Conservation (phyloP, 2,888 invertebrate species). For the Bellardia bayeri region DNA sequence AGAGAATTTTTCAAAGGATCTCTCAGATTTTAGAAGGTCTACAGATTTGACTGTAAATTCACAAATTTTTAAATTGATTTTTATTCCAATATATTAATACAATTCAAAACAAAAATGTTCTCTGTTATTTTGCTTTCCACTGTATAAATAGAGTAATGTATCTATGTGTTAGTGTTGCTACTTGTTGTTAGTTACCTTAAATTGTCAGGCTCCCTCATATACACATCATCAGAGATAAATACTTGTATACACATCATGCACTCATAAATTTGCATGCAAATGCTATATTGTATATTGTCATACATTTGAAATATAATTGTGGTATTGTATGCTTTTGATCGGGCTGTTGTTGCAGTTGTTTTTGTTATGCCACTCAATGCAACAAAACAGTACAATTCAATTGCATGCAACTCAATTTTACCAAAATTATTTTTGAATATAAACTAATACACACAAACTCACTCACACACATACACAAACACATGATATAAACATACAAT, state of each 20-base stretch:
- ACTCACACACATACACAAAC: not conserved
- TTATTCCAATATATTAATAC: too few relatives aligned
- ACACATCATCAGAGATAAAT: constrained; percentile 28
- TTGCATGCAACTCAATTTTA: constrained; percentile 66
- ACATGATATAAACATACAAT: constrained; percentile 4
- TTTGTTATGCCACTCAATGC: constrained; percentile 37
- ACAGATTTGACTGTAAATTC: too few relatives aligned
- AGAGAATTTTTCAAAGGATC: not conserved
- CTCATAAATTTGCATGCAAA: constrained; percentile 61
- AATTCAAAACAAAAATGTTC: too few relatives aligned
- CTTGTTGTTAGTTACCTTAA: constrained; percentile 23
- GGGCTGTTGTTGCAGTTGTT: constrained; percentile 24
- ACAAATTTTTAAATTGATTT: too few relatives aligned
- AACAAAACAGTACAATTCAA: constrained; percentile 56
- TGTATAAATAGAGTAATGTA: not conserved
- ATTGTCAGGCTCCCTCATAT: not conserved
- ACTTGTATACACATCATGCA: not conserved
- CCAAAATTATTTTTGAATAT: constrained; percentile 53
- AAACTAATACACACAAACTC: not conserved
- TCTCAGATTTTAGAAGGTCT: too few relatives aligned
- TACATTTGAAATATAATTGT: constrained; percentile 62
- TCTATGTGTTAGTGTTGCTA: not conserved
- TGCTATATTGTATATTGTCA: constrained; percentile 43
- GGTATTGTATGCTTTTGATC: constrained; percentile 57
- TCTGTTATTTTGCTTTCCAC: not conserved